phyloP scores from a whole-genome alignment of 2,113 vertebrate species.

The Chaetura pelagica region DNA sequence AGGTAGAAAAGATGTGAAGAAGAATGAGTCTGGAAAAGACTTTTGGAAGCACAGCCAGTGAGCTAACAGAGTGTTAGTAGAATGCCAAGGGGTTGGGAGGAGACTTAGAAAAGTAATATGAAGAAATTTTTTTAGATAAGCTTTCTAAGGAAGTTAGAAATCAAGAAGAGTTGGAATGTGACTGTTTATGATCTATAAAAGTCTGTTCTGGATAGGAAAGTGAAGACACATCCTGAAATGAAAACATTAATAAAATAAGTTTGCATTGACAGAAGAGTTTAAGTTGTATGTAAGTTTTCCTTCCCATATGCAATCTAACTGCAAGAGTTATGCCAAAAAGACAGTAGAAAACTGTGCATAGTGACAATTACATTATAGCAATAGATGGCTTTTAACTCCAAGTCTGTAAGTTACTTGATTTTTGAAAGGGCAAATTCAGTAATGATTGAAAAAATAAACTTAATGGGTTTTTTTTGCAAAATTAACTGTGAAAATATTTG shows the following conservation, averaged over 20 bases:
- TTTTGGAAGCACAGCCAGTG: background rate
- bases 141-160: background rate
- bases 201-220: background rate
- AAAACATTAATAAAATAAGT: background rate
- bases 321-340: background rate
- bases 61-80: background rate
- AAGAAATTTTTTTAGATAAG: background rate
- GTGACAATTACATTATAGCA: background rate
- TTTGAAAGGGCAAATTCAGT: background rate
- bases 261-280: background rate
- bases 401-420: background rate
- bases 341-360: background rate
- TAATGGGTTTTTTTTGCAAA: background rate
- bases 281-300: background rate
- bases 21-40: background rate
- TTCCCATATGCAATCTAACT: background rate
- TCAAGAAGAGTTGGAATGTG: background rate
- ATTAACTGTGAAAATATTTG: background rate
- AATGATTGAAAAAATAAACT: background rate
- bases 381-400: background rate
- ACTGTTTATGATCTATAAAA: background rate
- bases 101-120: background rate
- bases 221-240: background rate
- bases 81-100: background rate
- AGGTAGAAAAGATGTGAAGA: background rate